A percentile compares a stretch with the other conserved stretches of the same genome.
Conservation (phyloP, 1,140 invertebrate species). For the Laupala kohalensis region DNA sequence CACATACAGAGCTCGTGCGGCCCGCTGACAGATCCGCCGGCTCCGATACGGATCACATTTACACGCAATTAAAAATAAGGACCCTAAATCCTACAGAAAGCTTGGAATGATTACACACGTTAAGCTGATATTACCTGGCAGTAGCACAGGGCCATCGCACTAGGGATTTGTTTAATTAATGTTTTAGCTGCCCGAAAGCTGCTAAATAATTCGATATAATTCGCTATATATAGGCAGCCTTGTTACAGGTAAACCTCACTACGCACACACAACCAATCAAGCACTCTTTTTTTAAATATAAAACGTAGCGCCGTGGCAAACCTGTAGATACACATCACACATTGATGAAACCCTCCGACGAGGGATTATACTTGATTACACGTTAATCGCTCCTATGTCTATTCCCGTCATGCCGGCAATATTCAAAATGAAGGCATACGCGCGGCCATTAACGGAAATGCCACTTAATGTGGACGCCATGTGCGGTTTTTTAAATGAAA, state of each 20-base stretch:
- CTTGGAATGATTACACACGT: slow-evolving; percentile 5
- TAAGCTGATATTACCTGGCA: slow-evolving; percentile 3
- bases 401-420: background rate
- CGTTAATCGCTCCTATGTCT: slow-evolving; percentile 3
- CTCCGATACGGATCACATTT: slow-evolving; percentile 12
- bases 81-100: slow-evolving; percentile 11
- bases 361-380: slow-evolving; percentile 8
- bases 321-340: slow-evolving; percentile 5
- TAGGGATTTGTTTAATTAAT: slow-evolving; percentile 11
- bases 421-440: background rate
- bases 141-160: background rate
- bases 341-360: slow-evolving; percentile 5
- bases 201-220: slow-evolving; percentile 13
- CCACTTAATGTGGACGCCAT: background rate
- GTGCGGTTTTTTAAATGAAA: background rate
- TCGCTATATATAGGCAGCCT: slow-evolving; percentile 3
- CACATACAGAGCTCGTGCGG: slow-evolving; percentile 3
- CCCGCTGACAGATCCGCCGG: slow-evolving; percentile 6
- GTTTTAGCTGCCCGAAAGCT: slow-evolving; percentile 13
- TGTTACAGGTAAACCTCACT: slow-evolving; percentile 1
- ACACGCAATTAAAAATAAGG: slow-evolving; percentile 15
- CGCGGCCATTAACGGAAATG: background rate
- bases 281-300: slow-evolving; percentile 2
- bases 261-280: slow-evolving; percentile 4
- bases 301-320: background rate